Evolutionary conservation across 1,140 invertebrate species (phyloP), one percentile per base, ranked within the genome.

Genomic region (Helicoverpa armigera): DNA sequence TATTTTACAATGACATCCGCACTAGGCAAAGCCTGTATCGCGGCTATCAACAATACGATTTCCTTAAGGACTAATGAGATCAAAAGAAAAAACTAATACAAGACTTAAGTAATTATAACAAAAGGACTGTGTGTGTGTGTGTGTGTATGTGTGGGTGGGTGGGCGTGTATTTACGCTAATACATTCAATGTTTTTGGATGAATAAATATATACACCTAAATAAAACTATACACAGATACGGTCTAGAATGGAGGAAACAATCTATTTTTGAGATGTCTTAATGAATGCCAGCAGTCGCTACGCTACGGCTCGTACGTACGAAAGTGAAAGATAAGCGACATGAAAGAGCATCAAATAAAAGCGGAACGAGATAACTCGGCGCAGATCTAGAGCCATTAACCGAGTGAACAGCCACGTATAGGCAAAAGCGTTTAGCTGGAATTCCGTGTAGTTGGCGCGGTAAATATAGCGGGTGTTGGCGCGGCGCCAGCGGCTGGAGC

Each of bases 381-480:
- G 23, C 58, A 31, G 58, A 29, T 29, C 58, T 60, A 18, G 23
- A 60, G 35, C 63, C 63, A 50, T 50, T 50, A 50, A 16, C 43
- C 63, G 63, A 50, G 5, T 50, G 63, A 18, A 18, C 50, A 54
- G 70, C 70, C 70, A n/a, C 70, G 53, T 56, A 56, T 73, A 73
- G 70, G n/a, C 70, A 76, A 76, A 76, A 51, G 18, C 58, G 56
- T 63, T 76, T 61, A 51, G 13, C 43, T 73, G 56, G 58, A 76
- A 76, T 61, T 61, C 56, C 56, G 58, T 76, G 43, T 61, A 63
- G 58, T 51, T 61, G 35, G 73, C 35, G 72, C 35, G 58, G 18
- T 76, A 76, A 76, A 80, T 73, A 80, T 80, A 80, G 16, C 54
- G 48, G 48, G 48, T 0, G 18, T 53, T 80, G 78, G 78, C 78